Conservation (phyloP, 1,140 invertebrate species). For the Bombus polaris region DNA sequence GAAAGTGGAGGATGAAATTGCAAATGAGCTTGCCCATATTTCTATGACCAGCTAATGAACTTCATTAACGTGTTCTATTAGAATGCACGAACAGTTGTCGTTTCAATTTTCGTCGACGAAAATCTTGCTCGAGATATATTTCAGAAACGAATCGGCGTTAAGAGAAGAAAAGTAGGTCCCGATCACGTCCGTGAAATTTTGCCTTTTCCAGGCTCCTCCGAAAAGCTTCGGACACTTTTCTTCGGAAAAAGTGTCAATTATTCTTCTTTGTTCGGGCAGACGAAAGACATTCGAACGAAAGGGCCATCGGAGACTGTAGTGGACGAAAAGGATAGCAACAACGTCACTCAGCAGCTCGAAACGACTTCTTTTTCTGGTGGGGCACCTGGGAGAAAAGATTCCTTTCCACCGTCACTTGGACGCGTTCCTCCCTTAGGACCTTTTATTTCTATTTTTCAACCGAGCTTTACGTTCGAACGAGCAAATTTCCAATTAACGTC, state of each 20-base stretch:
- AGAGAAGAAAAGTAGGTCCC: neutral
- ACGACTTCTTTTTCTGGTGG: constrained; percentile 49
- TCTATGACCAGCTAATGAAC: neutral
- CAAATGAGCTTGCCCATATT: neutral
- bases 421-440: neutral
- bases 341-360: constrained; percentile 25
- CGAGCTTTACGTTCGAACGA: neutral
- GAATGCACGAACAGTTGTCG: neutral
- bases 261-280: constrained; percentile 29
- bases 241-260: constrained; percentile 51
- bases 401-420: neutral
- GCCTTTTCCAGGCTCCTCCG: neutral
- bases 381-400: constrained; percentile 34
- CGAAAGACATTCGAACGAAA: constrained; percentile 11
- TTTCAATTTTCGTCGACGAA: neutral
- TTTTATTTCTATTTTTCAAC: neutral
- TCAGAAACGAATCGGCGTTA: neutral
- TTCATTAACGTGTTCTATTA: neutral
- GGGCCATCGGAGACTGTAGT: constrained; percentile 1
- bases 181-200: constrained; percentile 27
- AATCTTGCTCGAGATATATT: neutral
- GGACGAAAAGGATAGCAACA: constrained; percentile 43
- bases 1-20: neutral
- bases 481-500: constrained; percentile 8
- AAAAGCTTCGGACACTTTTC: neutral